These are phyloP conservation scores for Papilio protenor DNA, from an alignment of 2,888 invertebrate genomes.

Conservation along the genomic window DNA sequence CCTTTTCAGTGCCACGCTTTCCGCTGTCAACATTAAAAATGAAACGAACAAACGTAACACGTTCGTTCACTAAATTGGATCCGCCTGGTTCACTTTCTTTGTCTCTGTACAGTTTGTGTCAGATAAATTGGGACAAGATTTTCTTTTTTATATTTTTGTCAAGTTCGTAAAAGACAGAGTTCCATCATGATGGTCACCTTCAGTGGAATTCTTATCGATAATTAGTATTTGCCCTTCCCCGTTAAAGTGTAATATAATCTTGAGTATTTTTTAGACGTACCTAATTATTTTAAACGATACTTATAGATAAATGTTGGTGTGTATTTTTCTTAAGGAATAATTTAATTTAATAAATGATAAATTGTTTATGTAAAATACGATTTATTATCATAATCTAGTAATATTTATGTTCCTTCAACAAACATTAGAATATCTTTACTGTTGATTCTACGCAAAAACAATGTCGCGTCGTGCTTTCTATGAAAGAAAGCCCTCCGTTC, in stretches of 20 bases:
- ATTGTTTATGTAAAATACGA: background rate
- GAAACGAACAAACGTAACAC: conserved; percentile 17
- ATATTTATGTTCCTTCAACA: background rate
- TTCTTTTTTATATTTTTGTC: background rate
- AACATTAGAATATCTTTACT: background rate
- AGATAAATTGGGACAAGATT: conserved; percentile 16
- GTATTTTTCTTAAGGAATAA: too few species aligned
- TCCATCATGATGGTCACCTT: background rate
- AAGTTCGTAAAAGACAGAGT: background rate
- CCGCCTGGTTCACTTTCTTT: conserved; percentile 16
- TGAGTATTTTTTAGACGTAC: too few species aligned
- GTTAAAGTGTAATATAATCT: too few species aligned
- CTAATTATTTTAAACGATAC: too few species aligned
- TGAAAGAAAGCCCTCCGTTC: background rate
- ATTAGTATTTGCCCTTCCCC: too few species aligned
- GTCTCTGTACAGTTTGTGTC: conserved; percentile 1
- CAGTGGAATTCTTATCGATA: too few species aligned
- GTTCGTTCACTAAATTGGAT: conserved; percentile 29
- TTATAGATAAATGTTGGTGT: too few species aligned
- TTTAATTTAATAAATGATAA: too few species aligned
- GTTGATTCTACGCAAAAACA: background rate
- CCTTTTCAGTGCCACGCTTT: background rate
- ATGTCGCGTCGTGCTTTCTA: background rate
- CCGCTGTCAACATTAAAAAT: conserved; percentile 24
- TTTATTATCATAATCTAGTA: background rate